Base-by-base conservation (phyloP, 2,797 vertebrate species). In the Poecile montanus region DNA sequence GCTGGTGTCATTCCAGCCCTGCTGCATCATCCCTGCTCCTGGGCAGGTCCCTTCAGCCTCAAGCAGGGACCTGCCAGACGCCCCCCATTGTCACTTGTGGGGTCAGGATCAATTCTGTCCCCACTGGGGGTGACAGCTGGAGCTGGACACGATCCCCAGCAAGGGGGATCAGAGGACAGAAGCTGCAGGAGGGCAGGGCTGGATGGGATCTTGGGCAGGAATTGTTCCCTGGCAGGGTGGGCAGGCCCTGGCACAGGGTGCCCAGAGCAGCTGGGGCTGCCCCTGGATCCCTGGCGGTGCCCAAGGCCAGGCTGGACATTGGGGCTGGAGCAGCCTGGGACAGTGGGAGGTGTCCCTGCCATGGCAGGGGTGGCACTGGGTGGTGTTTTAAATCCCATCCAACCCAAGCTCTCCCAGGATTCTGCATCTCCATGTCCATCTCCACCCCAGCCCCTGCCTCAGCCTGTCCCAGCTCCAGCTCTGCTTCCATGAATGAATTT, bases 141-240 rank as follows among this genome's bases (percentile, higher is more conserved):
- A 32, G 40, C 85, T 17, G 51, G 61, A 20, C 19, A 6, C 1
- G 0, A 1, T 7, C 14, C 22, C 36, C 7, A 1, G 9, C 2
- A 1, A 40, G 61, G 53, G 29, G 19, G 34, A 38, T 38, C 2
- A 4, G 8, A 7, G 67, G 62, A 22, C 26, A 36, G 30, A 19
- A 45, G 3, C 1, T 0, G 58, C 3, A 50, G 19, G n/a, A 72
- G 16, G 23, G 20, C 7, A 73, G 45, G 5, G 22, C 0, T 13
- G 0, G 29, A 2, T 32, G 47, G 47, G 53, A 66, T 7, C 4
- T 7, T 2, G 8, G 17, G 15, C 0, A 40, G 54, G 8, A 73
- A 88, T 53, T 18, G 0, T 0, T 47, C 16, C 23, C 53, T 58
- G 60, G 0, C 2, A 56, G 65, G 65, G 16, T 10, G 40, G 22